These are phyloP conservation scores for Halcyon chelicuti DNA, from an alignment of 2,797 vertebrate genomes.

Conservation along the genomic window DNA sequence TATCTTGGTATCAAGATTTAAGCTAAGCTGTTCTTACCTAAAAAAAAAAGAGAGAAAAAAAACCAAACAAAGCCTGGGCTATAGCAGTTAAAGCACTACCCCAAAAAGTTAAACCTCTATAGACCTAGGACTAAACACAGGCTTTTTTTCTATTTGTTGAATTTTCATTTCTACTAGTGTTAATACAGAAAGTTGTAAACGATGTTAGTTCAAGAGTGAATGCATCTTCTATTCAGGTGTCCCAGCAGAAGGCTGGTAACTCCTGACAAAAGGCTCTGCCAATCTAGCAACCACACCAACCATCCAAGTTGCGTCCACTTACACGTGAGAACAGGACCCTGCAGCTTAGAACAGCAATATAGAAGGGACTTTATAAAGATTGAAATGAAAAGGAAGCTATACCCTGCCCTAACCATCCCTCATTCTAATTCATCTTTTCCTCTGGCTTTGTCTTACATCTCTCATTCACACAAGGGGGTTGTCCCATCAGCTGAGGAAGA, in stretches of 20 bases:
- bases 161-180: not conserved
- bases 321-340: not conserved
- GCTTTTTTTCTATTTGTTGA: not conserved
- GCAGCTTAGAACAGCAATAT: not conserved
- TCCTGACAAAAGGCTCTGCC: not conserved
- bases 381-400: not conserved
- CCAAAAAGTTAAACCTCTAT: not conserved
- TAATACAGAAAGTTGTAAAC: not conserved
- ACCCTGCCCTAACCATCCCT: not conserved
- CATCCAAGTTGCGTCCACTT: not conserved
- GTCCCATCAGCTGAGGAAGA: not conserved
- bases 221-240: not conserved
- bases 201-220: not conserved
- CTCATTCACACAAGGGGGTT: not conserved
- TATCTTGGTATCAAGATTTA: not conserved
- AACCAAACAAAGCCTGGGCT: not conserved
- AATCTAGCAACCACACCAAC: accelerated
- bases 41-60: not conserved
- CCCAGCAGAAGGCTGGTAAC: not conserved
- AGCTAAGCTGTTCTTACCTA: not conserved
- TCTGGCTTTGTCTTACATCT: not conserved
- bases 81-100: not conserved
- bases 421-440: not conserved
- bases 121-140: not conserved
- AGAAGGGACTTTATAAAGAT: not conserved